These are phyloP conservation scores for Panzeria rudis DNA, from an alignment of 2,888 invertebrate genomes.

Conservation along the genomic window DNA sequence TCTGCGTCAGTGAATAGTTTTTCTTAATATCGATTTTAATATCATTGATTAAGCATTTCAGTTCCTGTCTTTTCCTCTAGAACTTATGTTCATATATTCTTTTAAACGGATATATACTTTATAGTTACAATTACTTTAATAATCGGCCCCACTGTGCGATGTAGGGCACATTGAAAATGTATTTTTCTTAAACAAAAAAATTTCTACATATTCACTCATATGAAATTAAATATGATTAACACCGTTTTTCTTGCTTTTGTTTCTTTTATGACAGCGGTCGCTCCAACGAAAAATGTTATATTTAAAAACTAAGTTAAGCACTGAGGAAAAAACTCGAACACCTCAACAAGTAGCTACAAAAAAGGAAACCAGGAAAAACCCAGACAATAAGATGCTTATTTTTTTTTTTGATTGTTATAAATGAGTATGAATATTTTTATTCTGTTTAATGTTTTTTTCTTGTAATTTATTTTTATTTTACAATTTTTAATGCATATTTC, in stretches of 20 bases:
- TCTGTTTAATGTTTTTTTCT: background rate
- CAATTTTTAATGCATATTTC: constrained; percentile 6
- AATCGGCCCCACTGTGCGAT: background rate
- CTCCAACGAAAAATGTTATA: background rate
- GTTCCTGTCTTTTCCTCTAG: too few relatives aligned
- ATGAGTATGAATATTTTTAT: constrained; percentile 29
- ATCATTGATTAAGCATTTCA: too few relatives aligned
- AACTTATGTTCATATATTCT: too few relatives aligned
- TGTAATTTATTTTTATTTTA: background rate
- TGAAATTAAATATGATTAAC: constrained; percentile 42
- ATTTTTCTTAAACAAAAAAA: background rate
- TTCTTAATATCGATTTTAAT: too few relatives aligned
- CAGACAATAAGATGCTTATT: constrained; percentile 50
- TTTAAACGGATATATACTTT: too few relatives aligned
- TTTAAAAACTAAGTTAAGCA: constrained; percentile 33
- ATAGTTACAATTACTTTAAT: too few relatives aligned
- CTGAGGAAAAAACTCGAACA: background rate
- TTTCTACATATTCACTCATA: background rate
- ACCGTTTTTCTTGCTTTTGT: constrained; percentile 2
- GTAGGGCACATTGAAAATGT: background rate
- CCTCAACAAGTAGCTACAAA: constrained; percentile 17
- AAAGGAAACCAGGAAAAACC: background rate
- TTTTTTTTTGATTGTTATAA: constrained; percentile 34
- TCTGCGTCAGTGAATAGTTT: too few relatives aligned
- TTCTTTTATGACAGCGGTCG: constrained; percentile 1